Conservation (phyloP, 2,888 invertebrate genomes). For the Teleogryllus oceanicus region DNA sequence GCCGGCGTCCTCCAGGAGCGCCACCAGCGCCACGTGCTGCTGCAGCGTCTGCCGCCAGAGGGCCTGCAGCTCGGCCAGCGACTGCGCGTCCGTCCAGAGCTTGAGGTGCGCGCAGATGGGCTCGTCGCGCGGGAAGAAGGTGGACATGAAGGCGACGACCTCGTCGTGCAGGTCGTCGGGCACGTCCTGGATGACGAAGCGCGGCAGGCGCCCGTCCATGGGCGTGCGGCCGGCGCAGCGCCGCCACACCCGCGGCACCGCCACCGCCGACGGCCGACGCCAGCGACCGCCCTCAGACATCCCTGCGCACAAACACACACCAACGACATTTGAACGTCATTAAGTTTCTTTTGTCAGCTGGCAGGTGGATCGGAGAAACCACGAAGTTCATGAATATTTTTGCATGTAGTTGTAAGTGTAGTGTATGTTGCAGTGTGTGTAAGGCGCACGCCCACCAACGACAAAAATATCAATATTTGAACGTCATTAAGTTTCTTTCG, state of each 20-base stretch:
- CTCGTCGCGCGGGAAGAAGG: slow-evolving; percentile 48
- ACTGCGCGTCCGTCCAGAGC: slow-evolving; percentile 39
- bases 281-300: slow-evolving; percentile 39
- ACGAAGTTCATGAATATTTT: too few species aligned
- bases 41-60: slow-evolving; percentile 42
- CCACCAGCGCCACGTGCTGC: slow-evolving; percentile 44
- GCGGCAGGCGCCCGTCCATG: slow-evolving; percentile 43
- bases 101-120: slow-evolving; percentile 26
- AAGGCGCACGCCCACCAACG: too few species aligned
- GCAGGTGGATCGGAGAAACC: too few species aligned
- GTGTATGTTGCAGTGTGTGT: too few species aligned
- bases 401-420: too few species aligned
- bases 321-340: too few species aligned
- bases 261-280: slow-evolving; percentile 47
- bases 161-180: slow-evolving; percentile 49
- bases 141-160: slow-evolving; percentile 48
- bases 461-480: too few species aligned
- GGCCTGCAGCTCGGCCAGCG: slow-evolving; percentile 40
- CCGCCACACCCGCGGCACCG: slow-evolving; percentile 50
- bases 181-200: slow-evolving; percentile 54
- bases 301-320: too few species aligned
- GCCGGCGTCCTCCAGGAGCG: slow-evolving; percentile 42
- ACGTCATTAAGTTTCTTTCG: too few species aligned
- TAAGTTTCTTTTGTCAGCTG: too few species aligned
- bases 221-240: slow-evolving; percentile 46